Conservation (phyloP, 2,113 vertebrate genomes). For the Mustelus asterias region DNA sequence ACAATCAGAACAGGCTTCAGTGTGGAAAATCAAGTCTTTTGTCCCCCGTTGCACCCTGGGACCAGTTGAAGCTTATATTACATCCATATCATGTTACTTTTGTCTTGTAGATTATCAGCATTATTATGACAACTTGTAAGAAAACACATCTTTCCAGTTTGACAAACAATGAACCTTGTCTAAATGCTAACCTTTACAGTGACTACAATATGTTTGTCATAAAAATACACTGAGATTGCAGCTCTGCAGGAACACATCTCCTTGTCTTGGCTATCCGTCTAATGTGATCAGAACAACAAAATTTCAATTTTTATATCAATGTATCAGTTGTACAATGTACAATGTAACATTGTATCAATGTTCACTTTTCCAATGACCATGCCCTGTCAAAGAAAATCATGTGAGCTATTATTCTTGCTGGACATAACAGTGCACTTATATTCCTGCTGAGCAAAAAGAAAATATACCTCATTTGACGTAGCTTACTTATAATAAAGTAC, state of each 20-base stretch:
- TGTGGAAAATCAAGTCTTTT: background rate
- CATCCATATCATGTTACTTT: background rate
- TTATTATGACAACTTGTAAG: background rate
- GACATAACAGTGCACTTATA: background rate
- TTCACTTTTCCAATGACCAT: background rate
- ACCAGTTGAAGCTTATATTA: background rate
- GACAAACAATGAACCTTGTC: background rate
- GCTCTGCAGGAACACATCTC: background rate
- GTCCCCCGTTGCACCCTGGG: background rate
- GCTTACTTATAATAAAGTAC: background rate
- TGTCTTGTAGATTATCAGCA: background rate
- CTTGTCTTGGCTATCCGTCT: background rate
- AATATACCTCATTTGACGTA: background rate
- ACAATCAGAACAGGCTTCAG: background rate
- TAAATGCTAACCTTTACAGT: background rate
- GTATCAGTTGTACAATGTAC: too few relatives aligned
- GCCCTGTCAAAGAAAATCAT: background rate
- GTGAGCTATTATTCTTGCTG: background rate
- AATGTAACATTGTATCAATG: background rate
- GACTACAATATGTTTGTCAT: background rate
- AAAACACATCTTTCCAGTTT: conserved; percentile 17
- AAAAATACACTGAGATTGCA: background rate
- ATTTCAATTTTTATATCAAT: background rate
- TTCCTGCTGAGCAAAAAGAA: background rate
- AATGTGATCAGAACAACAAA: background rate